A percentile compares a stretch with the other conserved stretches of the same genome.
Conservation (phyloP, 2,888 invertebrate species). For the Andrena dorsata region DNA sequence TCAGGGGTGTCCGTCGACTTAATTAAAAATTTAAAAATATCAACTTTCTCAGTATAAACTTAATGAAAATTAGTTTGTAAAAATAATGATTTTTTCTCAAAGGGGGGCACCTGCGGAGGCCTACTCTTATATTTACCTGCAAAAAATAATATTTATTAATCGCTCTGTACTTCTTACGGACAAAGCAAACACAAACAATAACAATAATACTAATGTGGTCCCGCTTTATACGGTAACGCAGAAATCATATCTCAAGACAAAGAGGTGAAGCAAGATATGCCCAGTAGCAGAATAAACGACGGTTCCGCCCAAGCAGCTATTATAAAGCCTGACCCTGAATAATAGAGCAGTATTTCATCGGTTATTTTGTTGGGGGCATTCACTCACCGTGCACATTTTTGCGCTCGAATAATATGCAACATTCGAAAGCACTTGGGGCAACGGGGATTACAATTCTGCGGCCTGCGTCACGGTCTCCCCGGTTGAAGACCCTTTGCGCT, state of each 20-base stretch:
- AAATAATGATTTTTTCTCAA: too few species aligned
- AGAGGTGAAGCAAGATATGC: background rate
- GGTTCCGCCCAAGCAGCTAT: constrained; percentile 1
- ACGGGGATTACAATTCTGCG: constrained; percentile 35
- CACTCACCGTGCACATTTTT: background rate
- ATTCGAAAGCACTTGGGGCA: constrained; percentile 30
- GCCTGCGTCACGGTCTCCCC: constrained; percentile 1
- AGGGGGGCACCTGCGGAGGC: too few species aligned
- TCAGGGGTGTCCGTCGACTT: too few species aligned
- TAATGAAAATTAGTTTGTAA: too few species aligned
- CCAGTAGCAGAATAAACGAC: background rate
- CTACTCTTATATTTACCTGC: too few species aligned
- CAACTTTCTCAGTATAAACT: too few species aligned
- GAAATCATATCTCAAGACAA: background rate
- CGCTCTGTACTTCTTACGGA: too few species aligned
- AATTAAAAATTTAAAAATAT: too few species aligned
- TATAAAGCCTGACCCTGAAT: background rate
- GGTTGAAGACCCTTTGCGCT: constrained; percentile 15
- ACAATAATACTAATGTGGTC: too few species aligned
- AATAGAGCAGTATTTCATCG: constrained; percentile 25
- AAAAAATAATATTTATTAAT: too few species aligned
- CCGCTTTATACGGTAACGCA: too few species aligned
- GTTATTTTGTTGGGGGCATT: constrained; percentile 17
- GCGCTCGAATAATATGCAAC: constrained; percentile 11
- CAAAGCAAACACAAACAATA: too few species aligned